A percentile compares a stretch with the other conserved stretches of the same genome.
These are phyloP conservation scores for Teleogryllus occipitalis DNA, from an alignment of 1,140 invertebrate species.

Conservation along the genomic window DNA sequence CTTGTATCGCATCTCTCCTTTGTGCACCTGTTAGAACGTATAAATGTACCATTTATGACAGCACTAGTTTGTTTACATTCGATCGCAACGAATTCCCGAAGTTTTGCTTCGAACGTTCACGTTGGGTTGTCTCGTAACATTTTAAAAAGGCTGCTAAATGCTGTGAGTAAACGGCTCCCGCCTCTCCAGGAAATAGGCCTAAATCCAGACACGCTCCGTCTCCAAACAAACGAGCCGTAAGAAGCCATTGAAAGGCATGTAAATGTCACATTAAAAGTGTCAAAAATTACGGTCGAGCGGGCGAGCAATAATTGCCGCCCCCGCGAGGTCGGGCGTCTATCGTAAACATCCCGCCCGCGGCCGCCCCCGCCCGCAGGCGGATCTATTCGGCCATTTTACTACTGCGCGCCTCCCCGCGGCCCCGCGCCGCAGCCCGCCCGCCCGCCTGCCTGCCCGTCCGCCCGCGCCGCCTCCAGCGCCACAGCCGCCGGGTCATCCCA, in stretches of 20 bases:
- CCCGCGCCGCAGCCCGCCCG: too few relatives aligned
- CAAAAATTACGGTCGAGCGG: neutral
- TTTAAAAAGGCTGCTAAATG: neutral
- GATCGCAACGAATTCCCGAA: neutral
- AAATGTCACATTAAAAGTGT: constrained; percentile 2
- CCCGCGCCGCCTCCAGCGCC: too few relatives aligned
- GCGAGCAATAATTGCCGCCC: neutral
- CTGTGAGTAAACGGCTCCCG: neutral
- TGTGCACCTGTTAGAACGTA: neutral
- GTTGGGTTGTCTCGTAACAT: neutral
- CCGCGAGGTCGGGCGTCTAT: neutral
- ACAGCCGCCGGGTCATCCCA: too few relatives aligned
- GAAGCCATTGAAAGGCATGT: neutral
- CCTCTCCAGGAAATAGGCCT: neutral
- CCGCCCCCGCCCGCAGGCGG: too few relatives aligned
- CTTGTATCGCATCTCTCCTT: neutral
- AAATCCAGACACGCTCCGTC: neutral
- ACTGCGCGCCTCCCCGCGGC: too few relatives aligned
- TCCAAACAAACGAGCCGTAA: neutral
- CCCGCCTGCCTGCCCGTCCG: too few relatives aligned
- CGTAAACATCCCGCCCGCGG: neutral
- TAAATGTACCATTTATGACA: neutral
- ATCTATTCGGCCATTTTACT: neutral
- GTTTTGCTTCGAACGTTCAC: neutral
- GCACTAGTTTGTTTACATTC: neutral